Percentiles rank a stretch among this genome's conserved stretches.
Conservation (phyloP, 2,113 vertebrate genomes). For the Zingel zingel region DNA sequence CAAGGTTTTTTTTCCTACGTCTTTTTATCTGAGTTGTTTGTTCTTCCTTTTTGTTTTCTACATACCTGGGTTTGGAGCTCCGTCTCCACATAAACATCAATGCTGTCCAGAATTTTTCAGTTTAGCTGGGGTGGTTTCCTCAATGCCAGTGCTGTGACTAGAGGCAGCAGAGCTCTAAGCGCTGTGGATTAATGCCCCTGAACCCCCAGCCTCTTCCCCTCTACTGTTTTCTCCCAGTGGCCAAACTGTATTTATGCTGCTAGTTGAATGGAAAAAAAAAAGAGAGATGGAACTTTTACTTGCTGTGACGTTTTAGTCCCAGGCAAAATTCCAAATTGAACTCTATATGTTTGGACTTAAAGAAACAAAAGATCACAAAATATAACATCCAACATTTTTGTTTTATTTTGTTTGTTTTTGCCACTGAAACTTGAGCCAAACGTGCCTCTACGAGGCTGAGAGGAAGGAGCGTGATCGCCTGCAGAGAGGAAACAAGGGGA, state of each 20-base stretch:
- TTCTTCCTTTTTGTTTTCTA: slow-evolving; percentile 64
- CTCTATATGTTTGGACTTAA: slow-evolving; percentile 91
- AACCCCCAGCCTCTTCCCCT: slow-evolving; percentile 85
- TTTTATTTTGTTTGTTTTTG: slow-evolving; percentile 85
- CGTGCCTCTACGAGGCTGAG: slow-evolving; percentile 99
- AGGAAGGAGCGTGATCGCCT: slow-evolving; percentile 92
- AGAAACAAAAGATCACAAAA: slow-evolving; percentile 68
- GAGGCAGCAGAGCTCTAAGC: slow-evolving; percentile 55
- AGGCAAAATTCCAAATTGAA: slow-evolving; percentile 99
- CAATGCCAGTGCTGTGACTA: slow-evolving; percentile 88
- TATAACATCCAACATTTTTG: slow-evolving; percentile 67
- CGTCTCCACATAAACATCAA: slow-evolving; percentile 52
- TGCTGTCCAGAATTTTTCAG: slow-evolving; percentile 90
- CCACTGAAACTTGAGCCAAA: slow-evolving; percentile 99
- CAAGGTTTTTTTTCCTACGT: slow-evolving; percentile 45
- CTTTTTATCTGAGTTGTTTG: slow-evolving; percentile 55
- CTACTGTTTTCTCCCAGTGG: slow-evolving; percentile 91
- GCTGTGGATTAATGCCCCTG: slow-evolving; percentile 88
- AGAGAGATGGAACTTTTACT: slow-evolving; percentile 87
- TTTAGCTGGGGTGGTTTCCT: slow-evolving; percentile 89
- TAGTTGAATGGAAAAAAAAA: slow-evolving; percentile 87
- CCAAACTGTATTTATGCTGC: slow-evolving; percentile 99
- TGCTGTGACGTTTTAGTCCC: slow-evolving; percentile 99
- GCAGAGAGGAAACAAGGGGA: slow-evolving; percentile 92
- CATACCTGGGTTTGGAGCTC: slow-evolving; percentile 55